Base-by-base conservation (phyloP, 2,888 invertebrate genomes). In the Anoncus sp. region DNA sequence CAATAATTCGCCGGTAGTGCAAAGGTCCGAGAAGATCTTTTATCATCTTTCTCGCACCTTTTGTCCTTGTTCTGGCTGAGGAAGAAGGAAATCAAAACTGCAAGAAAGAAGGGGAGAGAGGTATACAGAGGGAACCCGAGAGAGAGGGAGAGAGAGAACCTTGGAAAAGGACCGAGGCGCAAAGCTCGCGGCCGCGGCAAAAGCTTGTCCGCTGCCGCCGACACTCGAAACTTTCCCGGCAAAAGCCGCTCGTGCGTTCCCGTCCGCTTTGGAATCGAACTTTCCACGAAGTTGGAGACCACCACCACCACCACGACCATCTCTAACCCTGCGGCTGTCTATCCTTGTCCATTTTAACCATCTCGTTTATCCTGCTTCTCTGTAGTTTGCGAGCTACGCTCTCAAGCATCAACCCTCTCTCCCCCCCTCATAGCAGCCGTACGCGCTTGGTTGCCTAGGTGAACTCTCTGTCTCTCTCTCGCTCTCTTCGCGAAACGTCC, bases 401-500 rank as follows among this genome's bases (percentile, higher is more conserved):
- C 66, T 78, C 24, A 55, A 71, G 55, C 62, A 71, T 75, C 77
- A 70, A 45, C 71, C 60, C 35, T 65, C 40, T 60, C 12, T 38
- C 65, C 12, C 12, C n/a, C 47, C 49, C 43, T 47, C 47, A 27
- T 35, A 53, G 53, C 31, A 57, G 57, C 63, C 51, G 47, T 40
- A 49, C 49, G 45, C 27, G 38, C 16, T 59, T 49, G 35, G 75
- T 66, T 67, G 27, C 55, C 65, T 49, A 43, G 59, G 69, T 57
- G 62, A 73, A 43, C 57, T 55, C 45, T 12, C 18, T 38, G 59
- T 65, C 59, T 47, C 53, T 53, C 24, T 51, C 14, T n/a, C 43
- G 27, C 51, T 63, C 35, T 79, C 49, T 55, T 70, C 77, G 57
- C 79, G 72, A 77, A 79, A 80, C 72, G 77, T 83, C 82, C 81